Percentiles rank a stretch among this genome's conserved stretches.
Conservation (phyloP, 2,888 invertebrate species). For the Spialia ferax region DNA sequence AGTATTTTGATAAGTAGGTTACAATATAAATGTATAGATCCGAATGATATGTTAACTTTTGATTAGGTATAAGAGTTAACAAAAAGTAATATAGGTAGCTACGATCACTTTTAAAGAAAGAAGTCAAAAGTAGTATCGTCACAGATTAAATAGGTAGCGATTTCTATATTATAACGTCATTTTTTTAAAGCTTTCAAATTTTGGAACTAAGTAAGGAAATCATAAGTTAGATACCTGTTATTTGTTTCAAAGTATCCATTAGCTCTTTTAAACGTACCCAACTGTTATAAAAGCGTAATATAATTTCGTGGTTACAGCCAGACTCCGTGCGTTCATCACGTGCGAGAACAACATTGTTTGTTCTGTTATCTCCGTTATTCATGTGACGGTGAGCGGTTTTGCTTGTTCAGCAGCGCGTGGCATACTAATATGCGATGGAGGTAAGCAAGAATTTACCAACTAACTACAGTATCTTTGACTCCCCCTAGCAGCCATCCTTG, state of each 20-base stretch:
- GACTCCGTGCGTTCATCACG: slow-evolving; percentile 23
- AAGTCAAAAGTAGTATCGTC: no score
- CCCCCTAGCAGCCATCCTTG: background rate
- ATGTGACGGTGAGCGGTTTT: slow-evolving; percentile 25
- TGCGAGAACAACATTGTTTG: slow-evolving; percentile 30
- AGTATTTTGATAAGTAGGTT: no score
- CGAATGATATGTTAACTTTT: no score
- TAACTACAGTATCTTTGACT: background rate
- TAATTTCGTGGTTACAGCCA: slow-evolving; percentile 20
- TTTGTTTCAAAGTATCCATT: background rate
- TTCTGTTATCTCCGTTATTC: slow-evolving; percentile 35
- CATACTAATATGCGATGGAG: slow-evolving; percentile 28
- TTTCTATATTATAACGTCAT: no score
- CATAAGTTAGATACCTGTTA: no score
- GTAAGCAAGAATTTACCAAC: slow-evolving; percentile 6
- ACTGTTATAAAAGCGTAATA: slow-evolving; percentile 13
- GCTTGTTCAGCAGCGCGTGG: slow-evolving; percentile 27
- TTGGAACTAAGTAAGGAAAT: no score
- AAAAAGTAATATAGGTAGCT: no score
- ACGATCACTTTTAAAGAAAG: no score
- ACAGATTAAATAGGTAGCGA: no score
- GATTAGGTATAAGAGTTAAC: no score
- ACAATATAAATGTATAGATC: no score
- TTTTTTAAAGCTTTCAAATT: no score
- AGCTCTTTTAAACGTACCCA: background rate